phyloP scores from a whole-genome alignment of 2,888 invertebrate genomes.

The Thymelicus acteon region DNA sequence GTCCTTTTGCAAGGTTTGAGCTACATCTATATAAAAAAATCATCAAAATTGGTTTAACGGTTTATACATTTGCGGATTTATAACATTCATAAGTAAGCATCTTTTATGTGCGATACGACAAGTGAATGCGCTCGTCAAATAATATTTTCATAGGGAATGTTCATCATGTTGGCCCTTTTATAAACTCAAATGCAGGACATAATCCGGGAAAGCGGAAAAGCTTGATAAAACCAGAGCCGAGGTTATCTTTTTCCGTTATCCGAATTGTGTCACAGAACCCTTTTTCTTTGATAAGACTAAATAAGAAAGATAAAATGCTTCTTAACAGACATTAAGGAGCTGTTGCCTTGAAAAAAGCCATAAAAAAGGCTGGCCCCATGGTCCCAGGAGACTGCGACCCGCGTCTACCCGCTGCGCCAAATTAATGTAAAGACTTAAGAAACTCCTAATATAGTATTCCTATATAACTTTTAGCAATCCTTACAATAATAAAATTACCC shows the following conservation, averaged over 20 bases:
- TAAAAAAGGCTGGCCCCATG: slow-evolving; percentile 71
- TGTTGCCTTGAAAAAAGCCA: slow-evolving; percentile 70
- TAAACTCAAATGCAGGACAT: slow-evolving; percentile 45
- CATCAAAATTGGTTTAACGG: too few relatives aligned
- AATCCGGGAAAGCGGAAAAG: slow-evolving; percentile 61
- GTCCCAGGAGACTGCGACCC: slow-evolving; percentile 61
- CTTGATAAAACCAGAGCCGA: slow-evolving; percentile 64
- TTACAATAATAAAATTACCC: neutral
- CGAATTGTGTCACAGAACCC: slow-evolving; percentile 78
- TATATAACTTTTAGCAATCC: too few relatives aligned
- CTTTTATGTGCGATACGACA: neutral
- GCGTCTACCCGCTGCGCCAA: slow-evolving; percentile 60
- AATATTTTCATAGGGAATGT: slow-evolving; percentile 57
- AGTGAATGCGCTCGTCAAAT: slow-evolving; percentile 25
- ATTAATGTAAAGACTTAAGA: slow-evolving; percentile 70
- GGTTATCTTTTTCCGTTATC: slow-evolving; percentile 72
- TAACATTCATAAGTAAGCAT: neutral
- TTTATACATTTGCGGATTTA: neutral
- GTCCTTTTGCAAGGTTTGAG: too few relatives aligned
- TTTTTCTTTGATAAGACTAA: slow-evolving; percentile 73
- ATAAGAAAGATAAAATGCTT: slow-evolving; percentile 82
- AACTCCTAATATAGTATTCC: slow-evolving; percentile 39
- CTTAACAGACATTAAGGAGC: slow-evolving; percentile 79
- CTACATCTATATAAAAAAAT: neutral
- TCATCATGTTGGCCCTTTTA: slow-evolving; percentile 36